Percentiles rank a stretch among this genome's conserved stretches.
phyloP scores from a whole-genome alignment of 1,140 invertebrate genomes.

The Steinernema feltiae region DNA sequence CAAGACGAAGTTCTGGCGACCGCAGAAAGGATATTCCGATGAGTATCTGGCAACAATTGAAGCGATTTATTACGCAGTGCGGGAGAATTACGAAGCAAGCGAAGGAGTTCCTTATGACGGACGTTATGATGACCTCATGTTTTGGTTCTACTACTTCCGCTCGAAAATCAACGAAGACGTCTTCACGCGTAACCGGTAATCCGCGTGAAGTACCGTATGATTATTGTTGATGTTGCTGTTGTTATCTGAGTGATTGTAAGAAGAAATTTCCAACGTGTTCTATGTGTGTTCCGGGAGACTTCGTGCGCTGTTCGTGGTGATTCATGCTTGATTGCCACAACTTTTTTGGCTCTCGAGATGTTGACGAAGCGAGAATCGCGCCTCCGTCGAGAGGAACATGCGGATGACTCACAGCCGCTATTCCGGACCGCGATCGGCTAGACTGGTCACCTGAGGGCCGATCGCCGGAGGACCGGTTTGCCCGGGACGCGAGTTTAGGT shows the following conservation, averaged over 20 bases:
- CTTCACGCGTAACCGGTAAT: background rate
- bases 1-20: constrained; percentile 52
- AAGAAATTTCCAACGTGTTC: background rate
- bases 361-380: background rate
- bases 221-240: background rate
- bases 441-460: background rate
- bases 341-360: background rate
- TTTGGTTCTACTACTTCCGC: constrained; percentile 43
- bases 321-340: background rate
- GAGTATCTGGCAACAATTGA: constrained; percentile 53
- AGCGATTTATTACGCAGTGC: constrained; percentile 54
- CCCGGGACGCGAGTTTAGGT: background rate
- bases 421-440: background rate
- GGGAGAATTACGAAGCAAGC: constrained; percentile 34
- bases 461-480: background rate
- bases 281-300: no score
- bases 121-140: constrained; percentile 51
- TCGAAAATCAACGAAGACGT: constrained; percentile 2
- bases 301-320: background rate
- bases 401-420: background rate
- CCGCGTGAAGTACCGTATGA: background rate
- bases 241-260: background rate
- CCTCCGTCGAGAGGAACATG: background rate
- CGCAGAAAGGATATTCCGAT: constrained; percentile 42
- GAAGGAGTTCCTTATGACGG: constrained; percentile 22